Percentiles rank a stretch among this genome's conserved stretches.
These are phyloP conservation scores for Drosophila cardini DNA, from an alignment of 1,140 invertebrate genomes.

Conservation along the genomic window DNA sequence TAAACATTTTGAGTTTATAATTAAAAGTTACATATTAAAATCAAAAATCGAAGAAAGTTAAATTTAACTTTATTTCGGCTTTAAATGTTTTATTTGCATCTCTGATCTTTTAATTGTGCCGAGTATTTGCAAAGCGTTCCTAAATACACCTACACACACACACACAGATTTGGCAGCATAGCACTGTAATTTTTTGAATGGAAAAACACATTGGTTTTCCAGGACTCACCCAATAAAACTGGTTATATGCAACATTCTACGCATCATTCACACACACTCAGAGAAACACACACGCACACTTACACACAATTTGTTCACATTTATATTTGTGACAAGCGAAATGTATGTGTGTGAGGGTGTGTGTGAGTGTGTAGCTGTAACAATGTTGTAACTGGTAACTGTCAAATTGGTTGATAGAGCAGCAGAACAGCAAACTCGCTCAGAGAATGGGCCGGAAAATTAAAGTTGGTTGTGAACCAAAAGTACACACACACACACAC, in stretches of 20 bases:
- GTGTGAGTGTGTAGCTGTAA: conserved; percentile 50
- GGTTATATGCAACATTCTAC: conserved; percentile 28
- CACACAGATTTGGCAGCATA: conserved; percentile 11
- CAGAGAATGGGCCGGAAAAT: conserved; percentile 12
- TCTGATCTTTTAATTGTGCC: neutral
- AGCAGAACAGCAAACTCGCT: conserved; percentile 39
- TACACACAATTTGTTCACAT: conserved; percentile 38
- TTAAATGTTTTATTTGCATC: no score
- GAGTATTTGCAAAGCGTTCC: neutral
- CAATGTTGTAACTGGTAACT: conserved; percentile 78
- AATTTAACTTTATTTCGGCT: no score
- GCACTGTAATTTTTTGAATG: conserved; percentile 24
- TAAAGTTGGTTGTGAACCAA: conserved; percentile 29
- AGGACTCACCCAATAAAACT: conserved; percentile 62
- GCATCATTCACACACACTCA: conserved; percentile 3
- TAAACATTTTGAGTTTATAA: no score
- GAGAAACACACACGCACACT: neutral
- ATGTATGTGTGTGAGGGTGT: conserved; percentile 26
- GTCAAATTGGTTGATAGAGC: conserved; percentile 77
- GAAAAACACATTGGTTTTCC: conserved; percentile 24
- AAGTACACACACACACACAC: conserved; percentile 25
- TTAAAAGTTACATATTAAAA: no score
- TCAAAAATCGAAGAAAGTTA: no score
- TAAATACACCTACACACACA: neutral
- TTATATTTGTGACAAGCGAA: conserved; percentile 14